phyloP scores from a whole-genome alignment of 2,797 vertebrate genomes.

The Cynodonichthys magdalenae region DNA sequence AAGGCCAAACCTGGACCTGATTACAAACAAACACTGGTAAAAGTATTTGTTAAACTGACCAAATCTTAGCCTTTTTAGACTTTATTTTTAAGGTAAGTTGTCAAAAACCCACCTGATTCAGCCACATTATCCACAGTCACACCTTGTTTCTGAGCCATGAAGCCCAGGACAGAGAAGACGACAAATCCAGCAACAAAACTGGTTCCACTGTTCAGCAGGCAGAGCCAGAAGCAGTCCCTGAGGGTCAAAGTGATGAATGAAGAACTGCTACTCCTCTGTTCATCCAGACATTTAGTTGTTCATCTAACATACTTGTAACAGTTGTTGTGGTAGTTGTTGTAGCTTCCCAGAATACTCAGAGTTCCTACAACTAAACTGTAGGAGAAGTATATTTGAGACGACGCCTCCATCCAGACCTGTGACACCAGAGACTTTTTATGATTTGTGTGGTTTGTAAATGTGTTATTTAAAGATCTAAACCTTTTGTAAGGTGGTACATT shows the following conservation, averaged over 20 bases:
- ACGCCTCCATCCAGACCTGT: slow-evolving; percentile 62
- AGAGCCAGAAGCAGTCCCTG: slow-evolving; percentile 72
- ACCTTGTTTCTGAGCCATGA: slow-evolving; percentile 74
- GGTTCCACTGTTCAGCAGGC: slow-evolving; percentile 74
- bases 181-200: slow-evolving; percentile 76
- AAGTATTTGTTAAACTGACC: no score
- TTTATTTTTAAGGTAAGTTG: no score
- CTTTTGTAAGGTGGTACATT: no score
- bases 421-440: not conserved
- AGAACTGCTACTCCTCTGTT: not conserved
- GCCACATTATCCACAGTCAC: slow-evolving; percentile 59
- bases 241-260: not conserved
- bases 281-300: not conserved
- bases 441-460: no score
- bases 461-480: no score
- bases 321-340: slow-evolving; percentile 60
- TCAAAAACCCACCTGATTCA: slow-evolving; percentile 67
- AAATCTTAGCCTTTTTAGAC: no score
- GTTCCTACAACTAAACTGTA: slow-evolving; percentile 47
- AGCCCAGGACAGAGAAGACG: slow-evolving; percentile 78
- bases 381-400: slow-evolving; percentile 62
- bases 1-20: slow-evolving; percentile 71
- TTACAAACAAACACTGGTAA: not conserved
- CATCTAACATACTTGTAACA: slow-evolving; percentile 56
- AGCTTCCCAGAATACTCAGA: slow-evolving; percentile 49